Evolutionary conservation across 1,140 invertebrate genomes (phyloP).

Genomic region (Oncopeltus fasciatus): DNA sequence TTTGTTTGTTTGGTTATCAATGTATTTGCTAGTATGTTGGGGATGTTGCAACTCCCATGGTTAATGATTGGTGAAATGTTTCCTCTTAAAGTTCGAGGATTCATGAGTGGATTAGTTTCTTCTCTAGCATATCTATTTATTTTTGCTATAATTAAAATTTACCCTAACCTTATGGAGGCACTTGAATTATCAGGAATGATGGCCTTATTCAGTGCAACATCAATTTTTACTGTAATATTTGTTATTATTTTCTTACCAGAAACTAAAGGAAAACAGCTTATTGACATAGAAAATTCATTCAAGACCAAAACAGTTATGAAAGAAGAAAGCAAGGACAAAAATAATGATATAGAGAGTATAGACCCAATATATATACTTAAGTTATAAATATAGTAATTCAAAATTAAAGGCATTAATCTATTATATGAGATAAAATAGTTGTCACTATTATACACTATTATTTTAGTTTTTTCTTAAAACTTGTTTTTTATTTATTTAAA

Average conservation of each 20-base stretch:
- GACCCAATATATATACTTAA: constrained; percentile 16
- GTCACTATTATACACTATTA: no score
- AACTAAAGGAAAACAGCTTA: constrained; percentile 61
- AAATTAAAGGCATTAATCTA: no score
- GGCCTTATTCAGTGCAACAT: constrained; percentile 57
- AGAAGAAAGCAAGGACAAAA: background rate
- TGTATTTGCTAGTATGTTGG: constrained; percentile 55
- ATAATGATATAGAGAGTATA: background rate
- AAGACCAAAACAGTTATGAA: background rate
- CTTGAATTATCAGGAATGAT: constrained; percentile 53
- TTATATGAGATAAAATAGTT: no score
- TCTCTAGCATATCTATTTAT: constrained; percentile 54
- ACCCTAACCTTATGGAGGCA: constrained; percentile 40
- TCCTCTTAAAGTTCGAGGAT: constrained; percentile 46
- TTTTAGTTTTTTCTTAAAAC: no score
- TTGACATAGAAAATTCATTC: constrained; percentile 49
- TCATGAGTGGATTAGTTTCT: constrained; percentile 50
- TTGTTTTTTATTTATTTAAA: no score
- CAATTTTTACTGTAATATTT: constrained; percentile 47
- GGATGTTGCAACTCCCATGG: constrained; percentile 57
- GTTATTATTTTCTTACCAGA: constrained; percentile 58
- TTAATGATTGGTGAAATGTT: constrained; percentile 62
- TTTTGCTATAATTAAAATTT: constrained; percentile 53
- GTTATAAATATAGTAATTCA: constrained; percentile 1
- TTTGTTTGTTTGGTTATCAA: constrained; percentile 47